These are phyloP conservation scores for Pectinophora gossypiella DNA, from an alignment of 1,140 invertebrate species.

Conservation along the genomic window DNA sequence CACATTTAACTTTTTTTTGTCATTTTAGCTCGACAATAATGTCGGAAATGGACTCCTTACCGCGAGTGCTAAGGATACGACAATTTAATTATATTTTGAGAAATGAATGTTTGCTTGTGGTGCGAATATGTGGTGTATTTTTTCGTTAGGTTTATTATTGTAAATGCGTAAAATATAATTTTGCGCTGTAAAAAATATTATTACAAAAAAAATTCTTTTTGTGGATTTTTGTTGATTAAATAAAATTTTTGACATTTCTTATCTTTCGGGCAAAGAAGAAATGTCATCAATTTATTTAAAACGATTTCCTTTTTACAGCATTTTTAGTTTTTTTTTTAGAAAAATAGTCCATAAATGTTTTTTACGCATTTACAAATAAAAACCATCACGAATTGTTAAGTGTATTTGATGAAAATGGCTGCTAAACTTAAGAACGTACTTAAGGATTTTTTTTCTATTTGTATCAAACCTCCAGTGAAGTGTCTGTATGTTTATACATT, in stretches of 20 bases:
- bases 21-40: slow-evolving; percentile 2
- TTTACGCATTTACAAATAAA: not conserved
- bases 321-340: too few relatives aligned
- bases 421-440: slow-evolving; percentile 66
- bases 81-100: not conserved
- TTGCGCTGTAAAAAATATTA: not conserved
- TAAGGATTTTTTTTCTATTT: slow-evolving; percentile 40
- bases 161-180: not conserved
- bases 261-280: not conserved
- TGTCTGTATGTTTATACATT: not conserved
- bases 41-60: slow-evolving; percentile 1
- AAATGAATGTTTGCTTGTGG: not conserved
- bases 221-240: too few relatives aligned
- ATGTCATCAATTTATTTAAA: not conserved
- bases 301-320: not conserved
- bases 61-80: too few relatives aligned
- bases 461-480: slow-evolving; percentile 54
- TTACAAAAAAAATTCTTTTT: too few relatives aligned
- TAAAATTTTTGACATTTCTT: not conserved
- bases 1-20: not conserved
- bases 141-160: not conserved
- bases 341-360: too few relatives aligned
- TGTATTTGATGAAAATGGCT: slow-evolving; percentile 29
- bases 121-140: too few relatives aligned
- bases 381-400: not conserved